Evolutionary conservation across 2,113 vertebrate species (phyloP).

Genomic region (Pseudorhombus dupliciocellatus): DNA sequence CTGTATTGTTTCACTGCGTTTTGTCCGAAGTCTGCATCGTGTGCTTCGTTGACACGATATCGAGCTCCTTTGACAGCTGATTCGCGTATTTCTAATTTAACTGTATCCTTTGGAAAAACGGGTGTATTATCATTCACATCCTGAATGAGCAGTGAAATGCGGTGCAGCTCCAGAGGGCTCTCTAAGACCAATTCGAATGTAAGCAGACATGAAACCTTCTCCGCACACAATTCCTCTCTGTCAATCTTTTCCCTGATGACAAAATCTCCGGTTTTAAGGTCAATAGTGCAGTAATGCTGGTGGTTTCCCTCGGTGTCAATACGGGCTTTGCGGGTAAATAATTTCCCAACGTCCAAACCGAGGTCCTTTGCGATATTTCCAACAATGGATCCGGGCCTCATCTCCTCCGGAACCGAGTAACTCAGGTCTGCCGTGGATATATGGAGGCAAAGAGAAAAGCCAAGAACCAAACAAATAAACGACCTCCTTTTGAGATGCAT

Average conservation of each 20-base stretch:
- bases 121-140: conserved; percentile 82
- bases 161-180: conserved; percentile 74
- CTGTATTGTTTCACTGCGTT: conserved; percentile 78
- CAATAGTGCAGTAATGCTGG: conserved; percentile 68
- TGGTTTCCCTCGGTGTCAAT: conserved; percentile 50
- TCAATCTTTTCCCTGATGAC: conserved; percentile 70
- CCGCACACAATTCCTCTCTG: conserved; percentile 74
- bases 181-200: conserved; percentile 78
- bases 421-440: conserved; percentile 60
- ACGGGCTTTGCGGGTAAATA: conserved; percentile 68
- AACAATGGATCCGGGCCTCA: conserved; percentile 77
- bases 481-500: neutral
- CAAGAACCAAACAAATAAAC: neutral
- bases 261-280: conserved; percentile 63
- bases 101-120: conserved; percentile 12
- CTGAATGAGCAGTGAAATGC: conserved; percentile 65
- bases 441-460: conserved; percentile 9
- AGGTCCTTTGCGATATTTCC: conserved; percentile 79
- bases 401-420: conserved; percentile 75
- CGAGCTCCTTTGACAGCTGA: conserved; percentile 61
- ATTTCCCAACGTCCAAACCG: conserved; percentile 61
- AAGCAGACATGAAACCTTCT: conserved; percentile 66
- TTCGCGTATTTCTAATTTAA: conserved; percentile 73
- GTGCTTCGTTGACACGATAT: conserved; percentile 73
- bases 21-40: conserved; percentile 77